phyloP scores from a whole-genome alignment of 2,888 invertebrate species.

The Dryobotodes eremita region DNA sequence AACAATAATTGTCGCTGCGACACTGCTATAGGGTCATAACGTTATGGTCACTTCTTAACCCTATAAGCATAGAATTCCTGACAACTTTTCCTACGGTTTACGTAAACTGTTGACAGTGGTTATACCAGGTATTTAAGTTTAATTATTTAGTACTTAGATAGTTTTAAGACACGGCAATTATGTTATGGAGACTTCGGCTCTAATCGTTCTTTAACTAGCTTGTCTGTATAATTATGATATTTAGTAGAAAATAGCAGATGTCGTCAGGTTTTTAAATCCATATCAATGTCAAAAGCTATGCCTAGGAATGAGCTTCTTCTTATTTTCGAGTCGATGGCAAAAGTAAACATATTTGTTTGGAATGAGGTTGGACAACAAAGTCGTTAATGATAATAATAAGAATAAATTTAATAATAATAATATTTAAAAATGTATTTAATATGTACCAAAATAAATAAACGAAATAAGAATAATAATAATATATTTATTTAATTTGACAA shows the following conservation, averaged over 20 bases:
- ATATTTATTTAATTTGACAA: too few relatives aligned
- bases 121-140: neutral
- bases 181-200: neutral
- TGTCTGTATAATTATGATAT: constrained; percentile 13
- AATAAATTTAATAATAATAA: too few relatives aligned
- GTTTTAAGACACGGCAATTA: neutral
- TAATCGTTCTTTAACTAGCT: constrained; percentile 53
- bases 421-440: too few relatives aligned
- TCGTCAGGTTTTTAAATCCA: constrained; percentile 11
- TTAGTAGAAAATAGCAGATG: constrained; percentile 10
- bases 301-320: neutral
- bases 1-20: too few relatives aligned
- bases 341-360: neutral
- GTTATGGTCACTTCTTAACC: neutral
- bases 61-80: neutral
- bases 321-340: too few relatives aligned
- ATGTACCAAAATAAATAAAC: too few relatives aligned
- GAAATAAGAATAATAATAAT: too few relatives aligned
- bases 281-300: constrained; percentile 2
- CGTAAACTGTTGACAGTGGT: neutral
- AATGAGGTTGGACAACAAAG: neutral
- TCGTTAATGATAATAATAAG: too few relatives aligned
- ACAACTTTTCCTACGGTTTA: constrained; percentile 12
- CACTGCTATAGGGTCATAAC: neutral
- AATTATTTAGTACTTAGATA: neutral